phyloP scores from a whole-genome alignment of 2,113 vertebrate species.

The Rhagologus leucostigma region DNA sequence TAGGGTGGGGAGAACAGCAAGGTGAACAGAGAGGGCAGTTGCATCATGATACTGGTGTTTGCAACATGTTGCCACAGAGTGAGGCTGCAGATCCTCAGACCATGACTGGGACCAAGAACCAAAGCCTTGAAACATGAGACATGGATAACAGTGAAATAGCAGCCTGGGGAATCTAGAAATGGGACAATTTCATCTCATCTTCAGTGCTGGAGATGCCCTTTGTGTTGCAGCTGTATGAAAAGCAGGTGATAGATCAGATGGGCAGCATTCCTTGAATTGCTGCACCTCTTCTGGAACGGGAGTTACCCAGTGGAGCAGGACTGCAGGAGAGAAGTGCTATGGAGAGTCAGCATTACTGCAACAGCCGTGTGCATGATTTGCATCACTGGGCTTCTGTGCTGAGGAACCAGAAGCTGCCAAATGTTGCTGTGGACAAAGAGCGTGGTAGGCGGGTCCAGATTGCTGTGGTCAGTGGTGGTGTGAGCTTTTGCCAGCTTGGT shows the following conservation, averaged over 20 bases:
- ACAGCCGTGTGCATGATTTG: not conserved
- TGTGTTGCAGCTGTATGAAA: not conserved
- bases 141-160: not conserved
- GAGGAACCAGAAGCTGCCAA: not conserved
- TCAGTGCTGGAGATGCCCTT: not conserved
- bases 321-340: not conserved
- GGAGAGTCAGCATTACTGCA: not conserved
- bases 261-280: not conserved
- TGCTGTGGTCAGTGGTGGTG: not conserved
- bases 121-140: not conserved
- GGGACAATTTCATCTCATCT: not conserved
- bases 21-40: not conserved
- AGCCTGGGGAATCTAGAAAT: not conserved
- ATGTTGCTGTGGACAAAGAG: not conserved
- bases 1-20: not conserved
- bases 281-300: not conserved
- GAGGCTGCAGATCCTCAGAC: not conserved
- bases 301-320: not conserved
- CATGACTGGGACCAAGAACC: not conserved
- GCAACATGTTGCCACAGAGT: not conserved
- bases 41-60: rapidly evolving
- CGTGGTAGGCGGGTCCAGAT: not conserved
- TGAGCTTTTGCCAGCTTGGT: not conserved
- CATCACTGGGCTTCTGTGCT: not conserved
- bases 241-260: not conserved